Base-by-base conservation (phyloP, 1,140 invertebrate species). In the Drosophila sp. region DNA sequence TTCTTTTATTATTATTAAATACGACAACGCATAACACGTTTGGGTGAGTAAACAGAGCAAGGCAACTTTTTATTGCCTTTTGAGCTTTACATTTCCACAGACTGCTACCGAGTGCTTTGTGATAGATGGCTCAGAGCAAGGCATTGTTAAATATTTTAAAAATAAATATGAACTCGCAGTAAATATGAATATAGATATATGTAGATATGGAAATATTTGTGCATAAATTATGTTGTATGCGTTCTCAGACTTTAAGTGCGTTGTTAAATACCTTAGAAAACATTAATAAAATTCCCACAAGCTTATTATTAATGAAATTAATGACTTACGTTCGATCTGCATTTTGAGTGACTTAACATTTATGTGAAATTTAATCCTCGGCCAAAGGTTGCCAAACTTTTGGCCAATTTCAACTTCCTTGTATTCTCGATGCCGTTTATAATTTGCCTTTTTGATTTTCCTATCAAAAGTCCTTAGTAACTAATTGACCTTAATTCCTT, bases 401-500 rank as follows among this genome's bases (percentile, higher is more conserved):
- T 40, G 7, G 54, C 43, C 48, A 21, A 11, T 8, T 36, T 21
- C 1, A 21, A 4, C 18, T 59, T 25, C 46, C 25, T 61, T 59
- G 29, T 50, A 18, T 38, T 38, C 4, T 4, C 36, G 11, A 38
- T 21, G 43, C 43, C 18, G 9, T 46, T 46, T 11, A 46, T 38
- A 59, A 58, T 65, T 66, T 53, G 41, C 32, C 46, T 72, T 64
- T 62, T 67, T 54, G 58, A 63, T 81, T 59, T 61, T 41, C 45
- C 66, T 63, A 61, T 73, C 79, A 67, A 79, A 73, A 76, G 65
- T 70, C 29, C 64, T 62, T 7, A 43, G 46, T 56, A 61, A 59
- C 76, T 84, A 83, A 83, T 83, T 83, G 80, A 80, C 72, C 76
- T 59, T 71, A 80, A 83, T 83, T 73, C 48, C 29, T 57, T 63